Conservation (phyloP, 2,797 vertebrate species). For the Delichon dasypus region DNA sequence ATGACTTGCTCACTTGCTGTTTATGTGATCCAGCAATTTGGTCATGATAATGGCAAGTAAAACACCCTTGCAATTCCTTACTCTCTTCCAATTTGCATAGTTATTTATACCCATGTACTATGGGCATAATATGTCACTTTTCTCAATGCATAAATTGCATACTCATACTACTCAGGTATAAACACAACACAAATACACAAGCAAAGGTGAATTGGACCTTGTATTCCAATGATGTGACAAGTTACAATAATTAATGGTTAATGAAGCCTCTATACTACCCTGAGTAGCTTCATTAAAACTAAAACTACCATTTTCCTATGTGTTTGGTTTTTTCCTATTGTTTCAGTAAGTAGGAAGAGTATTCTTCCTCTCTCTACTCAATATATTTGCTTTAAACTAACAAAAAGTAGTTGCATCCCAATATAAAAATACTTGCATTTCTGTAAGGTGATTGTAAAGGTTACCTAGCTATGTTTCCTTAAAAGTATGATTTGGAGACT, state of each 20-base stretch:
- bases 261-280: neutral
- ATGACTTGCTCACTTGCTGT: neutral
- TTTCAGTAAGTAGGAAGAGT: neutral
- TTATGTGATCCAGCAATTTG: neutral
- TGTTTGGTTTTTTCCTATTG: neutral
- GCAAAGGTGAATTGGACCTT: neutral
- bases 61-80: neutral
- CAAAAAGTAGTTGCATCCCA: neutral
- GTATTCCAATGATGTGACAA: neutral
- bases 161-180: neutral
- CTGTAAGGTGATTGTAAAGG: neutral
- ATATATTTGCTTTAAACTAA: constrained; percentile 1
- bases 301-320: neutral
- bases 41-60: neutral
- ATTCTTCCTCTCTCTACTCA: neutral
- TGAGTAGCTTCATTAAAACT: neutral
- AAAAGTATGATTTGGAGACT: neutral
- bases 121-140: neutral
- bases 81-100: constrained; percentile 45
- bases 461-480: neutral
- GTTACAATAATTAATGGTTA: neutral
- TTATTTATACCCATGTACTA: neutral
- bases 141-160: constrained; percentile 1
- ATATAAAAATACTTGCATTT: constrained; percentile 20
- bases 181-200: constrained; percentile 3